Base-by-base conservation (phyloP, 2,888 invertebrate species). In the Smittia aterrima region DNA sequence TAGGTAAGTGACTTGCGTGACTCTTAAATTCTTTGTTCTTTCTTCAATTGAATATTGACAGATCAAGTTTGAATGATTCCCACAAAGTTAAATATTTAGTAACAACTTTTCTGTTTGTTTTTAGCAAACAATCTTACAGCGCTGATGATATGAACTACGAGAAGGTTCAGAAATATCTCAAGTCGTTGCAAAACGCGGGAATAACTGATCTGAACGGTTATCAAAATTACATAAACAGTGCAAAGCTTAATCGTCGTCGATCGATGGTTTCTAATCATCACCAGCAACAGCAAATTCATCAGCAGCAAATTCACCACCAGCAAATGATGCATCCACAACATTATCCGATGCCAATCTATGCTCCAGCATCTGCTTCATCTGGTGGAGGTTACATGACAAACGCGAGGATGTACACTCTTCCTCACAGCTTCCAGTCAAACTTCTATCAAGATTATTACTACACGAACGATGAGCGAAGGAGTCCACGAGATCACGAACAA, bases 1-100 rank as follows among this genome's bases (percentile, higher is more conserved):
- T 75, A 82, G 81, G 83, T 83, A 77, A 82, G 82, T 75, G 64
- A 40, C 9, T 38, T 38, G 38, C 9, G 38, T 38, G 38, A 4
- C 4, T 7, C 38, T 38, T 38, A 38, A n/a, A n/a, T n/a, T n/a
- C n/a, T n/a, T n/a, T n/a, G n/a, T n/a, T n/a, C n/a, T n/a, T n/a
- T n/a, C n/a, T n/a, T n/a, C n/a, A n/a, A n/a, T n/a, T n/a, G n/a
- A n/a, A n/a, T n/a, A n/a, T n/a, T n/a, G n/a, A n/a, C n/a, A n/a
- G n/a, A n/a, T n/a, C n/a, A n/a, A n/a, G n/a, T n/a, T n/a, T n/a
- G n/a, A n/a, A n/a, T n/a, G n/a, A n/a, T n/a, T n/a, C n/a, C n/a
- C n/a, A n/a, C n/a, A n/a, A n/a, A n/a, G n/a, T n/a, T n/a, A n/a
- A n/a, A n/a, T n/a, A n/a, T n/a, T n/a, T n/a, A n/a, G n/a, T n/a